Evolutionary conservation across 1,140 invertebrate species (phyloP), one percentile per base, ranked within the genome.

Genomic region (Triops longicaudatus): DNA sequence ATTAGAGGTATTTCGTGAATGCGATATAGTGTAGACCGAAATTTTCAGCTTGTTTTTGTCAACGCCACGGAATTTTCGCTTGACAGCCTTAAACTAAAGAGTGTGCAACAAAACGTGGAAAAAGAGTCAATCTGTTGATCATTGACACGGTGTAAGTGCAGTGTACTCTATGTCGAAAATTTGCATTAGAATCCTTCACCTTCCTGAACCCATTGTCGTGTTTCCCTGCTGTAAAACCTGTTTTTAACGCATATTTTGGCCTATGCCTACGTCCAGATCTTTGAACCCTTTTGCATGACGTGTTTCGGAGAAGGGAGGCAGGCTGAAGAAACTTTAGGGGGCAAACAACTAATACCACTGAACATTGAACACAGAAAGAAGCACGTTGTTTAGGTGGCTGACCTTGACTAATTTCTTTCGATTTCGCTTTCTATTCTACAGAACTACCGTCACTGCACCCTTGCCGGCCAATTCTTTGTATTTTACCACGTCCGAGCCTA

Each of bases 401-500:
- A 37, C 50, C 28, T 37, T 37, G 28, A 73, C 22, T 72, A 71
- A 72, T 78, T 37, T n/a, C 76, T 79, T 78, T 74, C 10, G 37
- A 17, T 75, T 75, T 22, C 41, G 9, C 26, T 77, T 73, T 76
- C 26, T 26, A n/a, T 14, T 75, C 80, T 80, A 4, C 75, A 81
- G 81, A 77, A 81, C 81, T 50, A 81, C 84, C 74, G 82, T 83
- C 43, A 81, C 82, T 78, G 83, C 80, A 31, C 87, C 86, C 26
- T 82, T 90, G 63, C 89, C 88, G 72, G 85, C 87, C 26, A 88
- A 86, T 79, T 90, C 89, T 26, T 84, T 87, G 5, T 91, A 91
- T 80, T 91, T 90, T 81, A 89, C 89, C 7, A 91, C 88, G 26
- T 90, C 89, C 14, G 90, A 91, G 81, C 87, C 89, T 71, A 91